Evolutionary conservation across 2,797 vertebrate species (phyloP).

Genomic region (Dicrostonyx torquatus): DNA sequence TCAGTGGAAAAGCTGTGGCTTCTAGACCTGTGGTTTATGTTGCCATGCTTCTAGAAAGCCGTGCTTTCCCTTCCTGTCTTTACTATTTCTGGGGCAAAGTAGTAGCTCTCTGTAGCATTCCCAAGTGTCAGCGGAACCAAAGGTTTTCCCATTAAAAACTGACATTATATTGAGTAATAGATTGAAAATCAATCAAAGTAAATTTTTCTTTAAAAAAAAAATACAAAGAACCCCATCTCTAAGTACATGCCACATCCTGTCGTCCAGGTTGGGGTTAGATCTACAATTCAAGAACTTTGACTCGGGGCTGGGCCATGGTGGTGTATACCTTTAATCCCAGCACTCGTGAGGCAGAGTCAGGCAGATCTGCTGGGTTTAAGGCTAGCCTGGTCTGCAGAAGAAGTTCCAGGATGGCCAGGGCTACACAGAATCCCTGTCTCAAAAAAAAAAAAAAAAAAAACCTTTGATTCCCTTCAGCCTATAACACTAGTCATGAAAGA

Average conservation of each 20-base stretch:
- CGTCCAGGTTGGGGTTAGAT: not conserved
- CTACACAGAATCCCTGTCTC: not conserved
- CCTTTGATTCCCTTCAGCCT: not conserved
- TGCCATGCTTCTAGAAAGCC: slow-evolving; percentile 76
- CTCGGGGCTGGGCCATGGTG: not conserved
- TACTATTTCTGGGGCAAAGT: slow-evolving; percentile 75
- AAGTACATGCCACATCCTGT: not conserved
- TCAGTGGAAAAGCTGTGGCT: slow-evolving; percentile 59
- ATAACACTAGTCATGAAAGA: not conserved
- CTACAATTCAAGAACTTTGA: not conserved
- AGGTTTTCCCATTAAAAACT: slow-evolving; percentile 78
- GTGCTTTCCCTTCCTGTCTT: slow-evolving; percentile 76
- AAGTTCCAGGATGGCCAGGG: not conserved
- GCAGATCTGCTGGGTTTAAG: not conserved
- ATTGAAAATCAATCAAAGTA: too few species aligned
- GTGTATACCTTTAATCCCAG: not conserved
- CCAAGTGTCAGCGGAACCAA: slow-evolving; percentile 78
- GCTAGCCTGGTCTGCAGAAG: not conserved
- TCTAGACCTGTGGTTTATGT: slow-evolving; percentile 66
- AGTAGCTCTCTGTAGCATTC: slow-evolving; percentile 79
- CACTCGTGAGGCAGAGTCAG: too few species aligned
- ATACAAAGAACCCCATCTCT: not conserved
- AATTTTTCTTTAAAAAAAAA: slow-evolving; percentile 10
- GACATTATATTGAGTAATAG: slow-evolving; percentile 74
- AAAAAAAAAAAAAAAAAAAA: not conserved